Evolutionary conservation across 2,888 invertebrate species (phyloP).

Genomic region (Agrypnus murinus): DNA sequence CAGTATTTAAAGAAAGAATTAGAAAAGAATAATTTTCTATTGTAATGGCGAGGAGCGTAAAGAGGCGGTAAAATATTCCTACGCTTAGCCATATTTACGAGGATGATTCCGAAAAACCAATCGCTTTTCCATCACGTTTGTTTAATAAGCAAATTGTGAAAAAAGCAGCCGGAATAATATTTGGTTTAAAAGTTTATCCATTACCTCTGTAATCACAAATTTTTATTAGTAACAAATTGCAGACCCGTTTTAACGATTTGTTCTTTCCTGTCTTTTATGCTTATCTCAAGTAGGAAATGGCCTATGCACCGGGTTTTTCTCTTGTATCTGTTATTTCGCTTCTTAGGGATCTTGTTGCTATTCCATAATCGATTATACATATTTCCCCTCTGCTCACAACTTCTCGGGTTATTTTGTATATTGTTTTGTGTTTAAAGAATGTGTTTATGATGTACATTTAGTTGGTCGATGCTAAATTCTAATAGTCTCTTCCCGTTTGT

Average conservation of each 20-base stretch:
- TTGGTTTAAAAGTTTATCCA: constrained; percentile 1
- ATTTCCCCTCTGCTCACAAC: constrained; percentile 1
- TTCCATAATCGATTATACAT: not conserved
- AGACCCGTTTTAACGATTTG: too few species aligned
- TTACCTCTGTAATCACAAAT: not conserved
- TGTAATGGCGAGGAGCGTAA: too few species aligned
- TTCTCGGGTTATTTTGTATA: constrained; percentile 12
- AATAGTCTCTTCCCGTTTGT: constrained; percentile 1
- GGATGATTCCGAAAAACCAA: constrained; percentile 55
- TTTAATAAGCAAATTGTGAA: constrained; percentile 34
- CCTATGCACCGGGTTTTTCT: constrained; percentile 9
- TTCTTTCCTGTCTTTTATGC: too few species aligned
- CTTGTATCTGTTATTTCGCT: constrained; percentile 10
- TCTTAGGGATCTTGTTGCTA: constrained; percentile 2
- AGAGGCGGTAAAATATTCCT: too few species aligned
- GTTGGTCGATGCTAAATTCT: not conserved
- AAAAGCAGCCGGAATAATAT: constrained; percentile 21
- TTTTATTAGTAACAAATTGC: not conserved
- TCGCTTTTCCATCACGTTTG: constrained; percentile 22
- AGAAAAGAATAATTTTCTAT: too few species aligned
- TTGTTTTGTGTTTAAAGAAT: not conserved
- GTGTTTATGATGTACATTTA: not conserved
- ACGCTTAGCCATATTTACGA: constrained; percentile 56
- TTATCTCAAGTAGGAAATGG: too few species aligned
- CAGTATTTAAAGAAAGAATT: too few species aligned